Percentiles rank a stretch among this genome's conserved stretches.
phyloP scores from a whole-genome alignment of 2,888 invertebrate species.

The Phrixothrix hirtus region DNA sequence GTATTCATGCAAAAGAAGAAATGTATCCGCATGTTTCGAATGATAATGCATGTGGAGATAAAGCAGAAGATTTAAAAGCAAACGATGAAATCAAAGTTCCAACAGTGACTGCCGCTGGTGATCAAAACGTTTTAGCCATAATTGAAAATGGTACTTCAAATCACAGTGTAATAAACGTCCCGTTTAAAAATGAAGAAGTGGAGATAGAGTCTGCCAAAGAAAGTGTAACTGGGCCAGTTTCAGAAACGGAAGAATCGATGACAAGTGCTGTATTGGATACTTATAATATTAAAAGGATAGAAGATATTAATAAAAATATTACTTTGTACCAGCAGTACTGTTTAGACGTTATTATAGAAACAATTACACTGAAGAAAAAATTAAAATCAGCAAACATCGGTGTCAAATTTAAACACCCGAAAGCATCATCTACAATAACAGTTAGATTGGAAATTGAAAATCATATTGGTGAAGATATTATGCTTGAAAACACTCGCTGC shows the following conservation, averaged over 20 bases:
- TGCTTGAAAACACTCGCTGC: constrained; percentile 38
- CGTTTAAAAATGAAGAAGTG: not conserved
- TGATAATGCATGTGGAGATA: not conserved
- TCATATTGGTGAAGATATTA: constrained; percentile 34
- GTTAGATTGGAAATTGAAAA: constrained; percentile 42
- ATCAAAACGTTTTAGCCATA: constrained; percentile 4
- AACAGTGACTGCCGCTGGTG: constrained; percentile 3
- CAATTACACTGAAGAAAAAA: constrained; percentile 39
- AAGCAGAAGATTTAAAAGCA: not conserved
- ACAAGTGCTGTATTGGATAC: constrained; percentile 26
- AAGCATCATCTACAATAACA: constrained; percentile 41
- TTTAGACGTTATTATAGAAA: constrained; percentile 44
- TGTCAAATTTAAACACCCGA: constrained; percentile 50
- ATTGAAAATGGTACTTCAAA: not conserved
- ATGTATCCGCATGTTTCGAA: too few relatives aligned
- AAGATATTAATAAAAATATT: constrained; percentile 8
- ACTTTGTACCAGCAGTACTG: constrained; percentile 42
- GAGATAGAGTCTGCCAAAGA: not conserved
- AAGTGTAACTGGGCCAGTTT: not conserved
- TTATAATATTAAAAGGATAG: not conserved
- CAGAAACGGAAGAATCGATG: constrained; percentile 29
- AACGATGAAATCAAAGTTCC: constrained; percentile 3
- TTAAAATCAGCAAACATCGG: constrained; percentile 36
- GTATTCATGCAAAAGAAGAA: too few relatives aligned
- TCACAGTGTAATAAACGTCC: too few relatives aligned